A percentile compares a stretch with the other conserved stretches of the same genome.
phyloP scores from a whole-genome alignment of 64 coral and sea anemone genomes.

The Trachythela sp. region DNA sequence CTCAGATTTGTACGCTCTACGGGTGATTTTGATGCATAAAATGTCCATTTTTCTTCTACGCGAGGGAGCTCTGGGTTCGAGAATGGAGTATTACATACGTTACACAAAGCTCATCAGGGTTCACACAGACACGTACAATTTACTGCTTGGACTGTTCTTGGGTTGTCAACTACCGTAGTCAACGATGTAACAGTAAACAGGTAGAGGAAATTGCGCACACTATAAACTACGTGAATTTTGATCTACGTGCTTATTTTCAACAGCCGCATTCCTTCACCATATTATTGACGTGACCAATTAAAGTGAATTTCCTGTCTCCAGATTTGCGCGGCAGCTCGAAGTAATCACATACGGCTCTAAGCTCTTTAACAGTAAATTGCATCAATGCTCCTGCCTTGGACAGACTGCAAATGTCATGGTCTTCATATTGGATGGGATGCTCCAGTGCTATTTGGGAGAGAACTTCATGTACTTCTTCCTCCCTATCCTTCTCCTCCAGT shows the following conservation, averaged over 20 bases:
- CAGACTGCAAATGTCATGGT: conserved; percentile 35
- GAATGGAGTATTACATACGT: too few relatives aligned
- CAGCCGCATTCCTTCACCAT: conserved; percentile 46
- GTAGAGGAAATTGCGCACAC: too few relatives aligned
- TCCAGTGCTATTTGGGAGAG: conserved; percentile 41
- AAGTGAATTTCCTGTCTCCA: conserved; percentile 12
- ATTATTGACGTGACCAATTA: conserved; percentile 24
- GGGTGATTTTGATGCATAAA: too few relatives aligned
- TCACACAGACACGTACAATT: too few relatives aligned
- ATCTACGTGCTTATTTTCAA: not conserved
- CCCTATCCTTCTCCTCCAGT: conserved; percentile 26
- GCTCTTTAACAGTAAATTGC: conserved; percentile 23
- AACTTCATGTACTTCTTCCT: conserved; percentile 30
- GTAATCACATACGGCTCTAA: conserved; percentile 37
- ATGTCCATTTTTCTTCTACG: too few relatives aligned
- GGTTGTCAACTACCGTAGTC: too few relatives aligned
- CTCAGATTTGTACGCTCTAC: too few relatives aligned
- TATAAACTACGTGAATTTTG: too few relatives aligned
- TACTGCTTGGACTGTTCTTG: too few relatives aligned
- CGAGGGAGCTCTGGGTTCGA: too few relatives aligned
- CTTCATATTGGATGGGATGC: conserved; percentile 44
- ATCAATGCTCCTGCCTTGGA: conserved; percentile 30
- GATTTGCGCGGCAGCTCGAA: conserved; percentile 29
- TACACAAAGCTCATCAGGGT: too few relatives aligned
- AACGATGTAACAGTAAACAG: too few relatives aligned